Conservation (phyloP, 2,888 invertebrate species). For the Byasa hedistus region DNA sequence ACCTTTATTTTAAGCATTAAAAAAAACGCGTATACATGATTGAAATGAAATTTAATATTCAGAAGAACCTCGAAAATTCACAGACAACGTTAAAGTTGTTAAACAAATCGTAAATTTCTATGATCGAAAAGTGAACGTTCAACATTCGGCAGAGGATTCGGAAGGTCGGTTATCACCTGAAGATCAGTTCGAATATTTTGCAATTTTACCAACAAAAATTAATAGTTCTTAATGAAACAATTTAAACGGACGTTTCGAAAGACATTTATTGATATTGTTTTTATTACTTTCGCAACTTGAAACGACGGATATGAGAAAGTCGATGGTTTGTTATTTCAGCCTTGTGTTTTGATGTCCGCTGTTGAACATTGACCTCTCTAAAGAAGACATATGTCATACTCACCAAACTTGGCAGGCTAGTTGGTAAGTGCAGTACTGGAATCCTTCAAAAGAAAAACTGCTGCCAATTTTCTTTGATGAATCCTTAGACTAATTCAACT, state of each 20-base stretch:
- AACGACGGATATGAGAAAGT: not conserved
- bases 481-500: too few species aligned
- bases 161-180: slow-evolving; percentile 17
- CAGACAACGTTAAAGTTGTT: slow-evolving; percentile 11
- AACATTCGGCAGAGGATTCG: slow-evolving; percentile 1
- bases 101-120: slow-evolving; percentile 13
- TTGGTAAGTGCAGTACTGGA: too few species aligned
- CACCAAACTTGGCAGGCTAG: too few species aligned
- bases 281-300: not conserved
- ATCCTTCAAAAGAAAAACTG: too few species aligned
- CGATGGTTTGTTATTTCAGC: too few species aligned
- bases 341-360: too few species aligned
- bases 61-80: not conserved
- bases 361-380: too few species aligned
- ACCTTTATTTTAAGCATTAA: not conserved
- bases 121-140: slow-evolving; percentile 22
- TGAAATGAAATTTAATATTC: not conserved
- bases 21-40: not conserved
- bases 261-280: not conserved
- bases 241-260: not conserved
- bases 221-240: slow-evolving; percentile 1
- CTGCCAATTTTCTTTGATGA: too few species aligned
- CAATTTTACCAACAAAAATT: not conserved
- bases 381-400: too few species aligned
- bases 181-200: slow-evolving; percentile 3